These are phyloP conservation scores for Sipha maydis DNA, from an alignment of 2,888 invertebrate species.

Conservation along the genomic window DNA sequence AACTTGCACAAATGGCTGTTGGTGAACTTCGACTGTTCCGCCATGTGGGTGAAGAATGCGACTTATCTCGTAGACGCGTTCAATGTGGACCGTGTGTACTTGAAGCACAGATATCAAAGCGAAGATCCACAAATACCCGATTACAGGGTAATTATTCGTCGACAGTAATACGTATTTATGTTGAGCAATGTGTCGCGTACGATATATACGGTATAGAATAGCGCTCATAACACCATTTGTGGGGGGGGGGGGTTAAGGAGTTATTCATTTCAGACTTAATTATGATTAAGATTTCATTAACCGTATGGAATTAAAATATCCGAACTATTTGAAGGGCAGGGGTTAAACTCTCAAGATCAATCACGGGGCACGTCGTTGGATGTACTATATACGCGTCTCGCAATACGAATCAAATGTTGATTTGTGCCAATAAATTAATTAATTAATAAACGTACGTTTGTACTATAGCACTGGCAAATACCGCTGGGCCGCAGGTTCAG, in stretches of 20 bases:
- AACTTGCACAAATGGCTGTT: slow-evolving; percentile 97
- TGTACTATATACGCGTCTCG: too few species aligned
- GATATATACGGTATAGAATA: too few species aligned
- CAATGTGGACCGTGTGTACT: slow-evolving; percentile 89
- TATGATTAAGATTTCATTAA: too few species aligned
- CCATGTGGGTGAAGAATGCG: slow-evolving; percentile 89
- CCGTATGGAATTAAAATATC: too few species aligned
- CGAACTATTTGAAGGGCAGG: too few species aligned
- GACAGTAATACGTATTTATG: neutral
- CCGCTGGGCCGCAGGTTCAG: slow-evolving; percentile 88
- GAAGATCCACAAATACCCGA: slow-evolving; percentile 71
- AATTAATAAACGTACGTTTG: slow-evolving; percentile 66
- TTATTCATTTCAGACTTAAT: too few species aligned
- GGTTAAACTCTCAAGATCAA: too few species aligned
- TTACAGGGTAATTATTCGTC: slow-evolving; percentile 69
- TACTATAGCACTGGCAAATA: slow-evolving; percentile 83
- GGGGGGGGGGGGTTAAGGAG: too few species aligned
- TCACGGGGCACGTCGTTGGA: neutral
- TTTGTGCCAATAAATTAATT: neutral
- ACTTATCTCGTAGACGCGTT: slow-evolving; percentile 85
- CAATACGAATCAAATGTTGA: too few species aligned
- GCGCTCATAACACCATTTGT: neutral
- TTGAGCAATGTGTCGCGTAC: too few species aligned
- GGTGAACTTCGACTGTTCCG: slow-evolving; percentile 94
- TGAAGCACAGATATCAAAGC: slow-evolving; percentile 77